Evolutionary conservation across 2,113 vertebrate species (phyloP), one percentile per base, ranked within the genome.

Genomic region (Saccopteryx bilineata): DNA sequence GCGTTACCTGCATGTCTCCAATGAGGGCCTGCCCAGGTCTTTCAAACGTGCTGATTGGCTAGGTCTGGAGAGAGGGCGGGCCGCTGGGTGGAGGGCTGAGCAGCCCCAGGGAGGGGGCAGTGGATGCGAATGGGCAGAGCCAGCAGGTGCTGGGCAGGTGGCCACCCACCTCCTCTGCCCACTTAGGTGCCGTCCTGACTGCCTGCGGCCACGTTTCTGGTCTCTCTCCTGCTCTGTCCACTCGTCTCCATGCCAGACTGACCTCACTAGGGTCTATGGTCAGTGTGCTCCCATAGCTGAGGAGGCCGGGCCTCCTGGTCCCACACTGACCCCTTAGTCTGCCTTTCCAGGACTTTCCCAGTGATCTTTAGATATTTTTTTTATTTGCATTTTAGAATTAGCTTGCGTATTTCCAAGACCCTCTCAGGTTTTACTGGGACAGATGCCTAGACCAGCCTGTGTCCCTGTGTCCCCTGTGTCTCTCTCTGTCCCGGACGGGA

Each of bases 221-320:
- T 18, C 63, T 13, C 79, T 63, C n/a, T 33, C 56, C 9, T 46
- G 5, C 17, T 9, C 19, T 5, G 18, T 31, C n/a, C n/a, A 11
- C 9, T 19, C 63, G 0, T 12, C 5, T 12, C 10, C 0, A 0
- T 4, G 56, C n/a, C 26, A 4, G 6, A 5, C 26, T 5, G 0
- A 23, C 11, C 74, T 28, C 66, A 4, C 1, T 5, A 2, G 4
- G 0, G 7, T 19, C 14, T n/a, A 26, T 9, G 5, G 11, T 5
- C 7, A 5, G 12, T 10, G 7, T 1, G 7, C n/a, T 13, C n/a
- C 33, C 7, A 9, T 1, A 6, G 18, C 48, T 15, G 31, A 5
- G 9, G 3, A 48, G 63, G 26, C 65, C 3, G 39, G 18, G 14
- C 19, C 78, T 23, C 56, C 60, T 0, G 0, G 2, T 50, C 31